A percentile compares a stretch with the other conserved stretches of the same genome.
These are phyloP conservation scores for Heliconius aoede DNA, from an alignment of 2,888 invertebrate species.

Conservation along the genomic window DNA sequence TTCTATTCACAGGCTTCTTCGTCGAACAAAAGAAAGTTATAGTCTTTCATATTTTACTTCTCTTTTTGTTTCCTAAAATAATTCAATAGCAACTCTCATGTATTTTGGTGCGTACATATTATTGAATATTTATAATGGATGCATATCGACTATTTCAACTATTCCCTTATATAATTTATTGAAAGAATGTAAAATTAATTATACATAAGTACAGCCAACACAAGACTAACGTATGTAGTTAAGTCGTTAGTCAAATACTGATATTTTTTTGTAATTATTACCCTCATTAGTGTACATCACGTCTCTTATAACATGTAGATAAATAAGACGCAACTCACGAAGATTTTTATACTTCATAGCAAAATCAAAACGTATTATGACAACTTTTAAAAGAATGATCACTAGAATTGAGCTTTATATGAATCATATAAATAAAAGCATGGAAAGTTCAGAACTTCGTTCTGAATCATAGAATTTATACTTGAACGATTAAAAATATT, in stretches of 20 bases:
- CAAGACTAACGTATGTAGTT: not conserved
- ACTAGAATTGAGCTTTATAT: too few relatives aligned
- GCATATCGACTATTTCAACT: too few relatives aligned
- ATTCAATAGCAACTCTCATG: not conserved
- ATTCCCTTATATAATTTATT: not conserved
- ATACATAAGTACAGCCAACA: not conserved
- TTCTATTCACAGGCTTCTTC: slow-evolving; percentile 38
- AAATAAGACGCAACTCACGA: not conserved
- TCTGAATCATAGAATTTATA: not conserved
- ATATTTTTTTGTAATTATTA: slow-evolving; percentile 6
- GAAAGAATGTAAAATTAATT: not conserved
- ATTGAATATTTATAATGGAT: too few relatives aligned
- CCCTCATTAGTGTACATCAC: not conserved
- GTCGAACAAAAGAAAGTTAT: slow-evolving; percentile 5
- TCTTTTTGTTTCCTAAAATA: not conserved
- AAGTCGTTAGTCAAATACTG: not conserved
- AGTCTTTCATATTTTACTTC: slow-evolving; percentile 5
- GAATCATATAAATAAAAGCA: too few relatives aligned
- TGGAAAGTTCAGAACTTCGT: too few relatives aligned
- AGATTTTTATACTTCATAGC: not conserved
- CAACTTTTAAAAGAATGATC: too few relatives aligned
- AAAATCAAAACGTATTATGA: too few relatives aligned
- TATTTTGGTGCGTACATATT: not conserved
- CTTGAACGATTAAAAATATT: slow-evolving; percentile 1
- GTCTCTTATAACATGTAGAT: not conserved